Evolutionary conservation across 2,888 invertebrate genomes (phyloP), one percentile per base, ranked within the genome.

Genomic region (Macropis europaea): DNA sequence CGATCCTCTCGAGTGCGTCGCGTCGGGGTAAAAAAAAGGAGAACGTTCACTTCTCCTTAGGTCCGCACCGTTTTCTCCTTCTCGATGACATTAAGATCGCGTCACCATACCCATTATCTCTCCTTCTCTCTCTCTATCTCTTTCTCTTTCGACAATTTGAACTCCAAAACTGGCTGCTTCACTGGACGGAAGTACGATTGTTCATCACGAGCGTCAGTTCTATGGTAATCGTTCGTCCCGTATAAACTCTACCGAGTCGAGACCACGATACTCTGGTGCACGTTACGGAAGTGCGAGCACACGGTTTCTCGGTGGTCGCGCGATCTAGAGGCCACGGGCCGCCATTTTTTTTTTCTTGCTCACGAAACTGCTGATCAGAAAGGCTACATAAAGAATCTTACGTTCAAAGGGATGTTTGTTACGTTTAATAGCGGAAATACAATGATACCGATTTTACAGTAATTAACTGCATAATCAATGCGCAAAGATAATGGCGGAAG

Each of bases 321-420:
- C 66, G 71, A 76, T 76, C 71, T 71, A 64, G 57, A 70, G 36
- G 57, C 76, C 40, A 45, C 15, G 22, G 11, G 45, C 57, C 64
- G 76, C 76, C 76, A 76, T 76, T 52, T 75, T 72, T 66, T 75
- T 69, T 60, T 66, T 48, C 42, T 43, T 19, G 9, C 42, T 28
- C 57, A 22, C 40, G 34, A 73, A 67, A 73, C 38, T 56, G 73
- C 57, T 59, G 73, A 62, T 57, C 53, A 54, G 22, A 61, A 73
- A 62, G 32, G 15, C 47, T 30, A 15, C 15, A 30, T 42, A 17
- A 60, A 24, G 22, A 50, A 47, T n/a, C 2, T 2, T 13, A 30
- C 15, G 15, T 36, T 19, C 30, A 7, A n/a, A 15, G 11, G 26
- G 2, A 17, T 7, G 24, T n/a, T 2, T 5, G 2, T 4, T 0